Evolutionary conservation across 2,888 invertebrate genomes (phyloP).

Genomic region (Alcis repandata): DNA sequence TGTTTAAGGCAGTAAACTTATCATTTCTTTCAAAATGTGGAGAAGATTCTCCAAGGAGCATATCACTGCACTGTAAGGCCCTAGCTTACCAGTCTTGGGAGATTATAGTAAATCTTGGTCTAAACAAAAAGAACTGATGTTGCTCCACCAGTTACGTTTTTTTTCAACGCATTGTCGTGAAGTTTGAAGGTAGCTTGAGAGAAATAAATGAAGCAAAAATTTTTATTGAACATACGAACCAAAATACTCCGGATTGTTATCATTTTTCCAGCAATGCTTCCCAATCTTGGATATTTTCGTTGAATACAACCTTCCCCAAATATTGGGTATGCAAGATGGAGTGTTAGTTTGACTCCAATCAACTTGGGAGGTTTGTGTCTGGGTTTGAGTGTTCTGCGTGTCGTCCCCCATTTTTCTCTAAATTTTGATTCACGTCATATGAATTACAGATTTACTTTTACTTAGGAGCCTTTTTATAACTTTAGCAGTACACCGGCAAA

Average conservation of each 20-base stretch:
- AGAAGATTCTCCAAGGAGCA: too few species aligned
- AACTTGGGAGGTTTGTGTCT: slow-evolving; percentile 79
- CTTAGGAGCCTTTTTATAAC: too few species aligned
- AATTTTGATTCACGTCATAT: slow-evolving; percentile 6
- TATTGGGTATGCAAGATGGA: slow-evolving; percentile 73
- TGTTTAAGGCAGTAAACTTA: too few species aligned
- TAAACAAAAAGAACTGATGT: too few species aligned
- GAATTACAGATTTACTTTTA: background rate
- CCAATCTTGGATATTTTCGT: slow-evolving; percentile 67
- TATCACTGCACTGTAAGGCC: too few species aligned
- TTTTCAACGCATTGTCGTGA: background rate
- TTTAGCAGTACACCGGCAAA: too few species aligned
- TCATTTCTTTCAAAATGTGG: too few species aligned
- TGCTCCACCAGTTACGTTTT: background rate
- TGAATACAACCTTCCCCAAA: slow-evolving; percentile 84
- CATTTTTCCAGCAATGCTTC: slow-evolving; percentile 70
- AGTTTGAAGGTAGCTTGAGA: slow-evolving; percentile 33
- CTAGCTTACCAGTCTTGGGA: too few species aligned
- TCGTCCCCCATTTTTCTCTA: slow-evolving; percentile 70
- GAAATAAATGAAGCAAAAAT: background rate
- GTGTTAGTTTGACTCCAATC: slow-evolving; percentile 80
- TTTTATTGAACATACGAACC: slow-evolving; percentile 60
- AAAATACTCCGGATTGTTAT: slow-evolving; percentile 68
- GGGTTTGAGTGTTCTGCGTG: slow-evolving; percentile 76
- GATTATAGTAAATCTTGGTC: too few species aligned